These are phyloP conservation scores for Leistus spinibarbis DNA, from an alignment of 2,888 invertebrate genomes.

Conservation along the genomic window DNA sequence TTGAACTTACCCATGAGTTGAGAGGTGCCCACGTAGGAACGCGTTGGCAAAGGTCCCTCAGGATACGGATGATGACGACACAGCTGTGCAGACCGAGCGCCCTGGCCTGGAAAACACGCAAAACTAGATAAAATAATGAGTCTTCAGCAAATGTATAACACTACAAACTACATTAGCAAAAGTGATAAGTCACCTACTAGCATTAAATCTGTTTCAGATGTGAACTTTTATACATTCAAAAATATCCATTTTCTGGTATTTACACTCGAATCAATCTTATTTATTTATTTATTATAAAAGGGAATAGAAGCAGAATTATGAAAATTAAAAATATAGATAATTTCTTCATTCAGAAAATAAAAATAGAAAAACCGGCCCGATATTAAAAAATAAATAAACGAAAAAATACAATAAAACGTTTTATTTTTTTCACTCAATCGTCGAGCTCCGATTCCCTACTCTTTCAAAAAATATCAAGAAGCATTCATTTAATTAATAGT, in stretches of 20 bases:
- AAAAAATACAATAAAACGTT: constrained; percentile 30
- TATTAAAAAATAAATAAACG: not conserved
- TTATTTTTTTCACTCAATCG: constrained; percentile 10
- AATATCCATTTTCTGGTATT: not conserved
- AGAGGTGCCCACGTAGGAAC: constrained; percentile 94
- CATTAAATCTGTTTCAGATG: constrained; percentile 51
- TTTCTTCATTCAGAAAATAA: constrained; percentile 28
- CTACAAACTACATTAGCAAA: constrained; percentile 20
- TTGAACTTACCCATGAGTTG: constrained; percentile 84
- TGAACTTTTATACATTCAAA: constrained; percentile 50
- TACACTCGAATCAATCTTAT: constrained; percentile 18
- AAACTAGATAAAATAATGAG: constrained; percentile 28
- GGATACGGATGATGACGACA: constrained; percentile 93
- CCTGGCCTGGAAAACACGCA: constrained; percentile 76
- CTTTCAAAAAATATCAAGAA: constrained; percentile 28
- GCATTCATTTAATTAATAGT: constrained; percentile 5
- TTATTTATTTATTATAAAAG: constrained; percentile 43
- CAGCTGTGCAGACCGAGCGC: constrained; percentile 95
- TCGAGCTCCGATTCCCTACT: constrained; percentile 50
- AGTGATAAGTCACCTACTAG: constrained; percentile 36
- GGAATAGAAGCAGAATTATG: constrained; percentile 51
- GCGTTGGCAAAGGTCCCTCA: constrained; percentile 93
- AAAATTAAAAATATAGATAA: not conserved
- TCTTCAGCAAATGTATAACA: constrained; percentile 16
- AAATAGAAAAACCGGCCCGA: constrained; percentile 42